Base-by-base conservation (phyloP, 2,797 vertebrate genomes). In the Gila robusta region DNA sequence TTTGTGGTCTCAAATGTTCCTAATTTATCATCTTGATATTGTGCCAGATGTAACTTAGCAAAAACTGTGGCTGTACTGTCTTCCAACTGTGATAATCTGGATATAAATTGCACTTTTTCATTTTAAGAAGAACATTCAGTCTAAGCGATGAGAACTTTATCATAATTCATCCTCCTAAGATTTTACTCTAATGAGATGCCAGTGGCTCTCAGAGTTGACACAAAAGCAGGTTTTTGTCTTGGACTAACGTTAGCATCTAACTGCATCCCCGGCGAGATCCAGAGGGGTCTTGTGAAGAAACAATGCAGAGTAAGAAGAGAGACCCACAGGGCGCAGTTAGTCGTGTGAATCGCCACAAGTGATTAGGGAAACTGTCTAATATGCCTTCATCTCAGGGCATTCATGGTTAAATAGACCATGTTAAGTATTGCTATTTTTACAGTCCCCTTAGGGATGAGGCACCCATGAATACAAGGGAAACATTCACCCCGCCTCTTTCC, bases 371-470 rank as follows among this genome's bases (percentile, higher is more conserved):
- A 81, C 64, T 49, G 64, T 91, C 89, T 90, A 90, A 93, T 92
- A 74, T 93, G 90, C 92, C 92, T 87, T 91, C 88, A 89, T 92
- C 91, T 92, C 91, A 90, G 90, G 92, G 79, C 90, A 91, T 88
- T 89, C 90, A 89, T 90, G 87, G 92, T 90, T 93, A 94, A 95
- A 92, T 93, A 93, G 94, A 95, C 93, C 92, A 94, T 93, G 91
- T 91, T 92, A 87, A 85, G 80, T 81, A 76, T 73, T 83, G 82
- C 89, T 90, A 85, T 90, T 90, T 90, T 84, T 71, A 84, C 85
- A 81, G 47, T 71, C 77, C 77, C 86, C 84, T 81, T 71, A 52
- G 87, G 82, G 83, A 87, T 26, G 35, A 87, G 76, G 74, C 82
- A 86, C 82, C 82, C 81, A 81, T 83, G 72, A 83, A 87, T 67